Conservation (phyloP, 1,140 invertebrate species). For the Sesamia nonagrioides region DNA sequence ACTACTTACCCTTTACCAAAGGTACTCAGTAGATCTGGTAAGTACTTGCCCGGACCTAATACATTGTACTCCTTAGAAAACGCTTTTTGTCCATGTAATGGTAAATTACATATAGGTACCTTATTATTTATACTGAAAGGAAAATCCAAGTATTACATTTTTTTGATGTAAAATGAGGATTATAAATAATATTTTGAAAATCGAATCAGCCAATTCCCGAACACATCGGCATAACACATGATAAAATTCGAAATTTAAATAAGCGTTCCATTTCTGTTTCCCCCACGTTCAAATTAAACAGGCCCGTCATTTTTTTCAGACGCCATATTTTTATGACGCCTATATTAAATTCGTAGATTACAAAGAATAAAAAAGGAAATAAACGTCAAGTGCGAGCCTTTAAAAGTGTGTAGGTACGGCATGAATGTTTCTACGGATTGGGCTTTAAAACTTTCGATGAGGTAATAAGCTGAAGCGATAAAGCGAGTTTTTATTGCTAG, state of each 20-base stretch:
- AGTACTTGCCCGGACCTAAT: conserved; percentile 26
- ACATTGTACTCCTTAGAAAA: conserved; percentile 27
- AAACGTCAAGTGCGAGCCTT: conserved; percentile 72
- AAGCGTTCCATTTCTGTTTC: conserved; percentile 62
- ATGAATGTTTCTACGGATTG: conserved; percentile 53
- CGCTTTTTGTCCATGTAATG: conserved; percentile 11
- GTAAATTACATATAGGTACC: conserved; percentile 17
- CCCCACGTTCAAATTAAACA: conserved; percentile 66
- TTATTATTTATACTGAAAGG: neutral
- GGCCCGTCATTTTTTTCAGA: conserved; percentile 63
- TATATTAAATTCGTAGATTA: conserved; percentile 78
- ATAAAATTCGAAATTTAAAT: conserved; percentile 70
- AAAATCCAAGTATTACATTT: neutral
- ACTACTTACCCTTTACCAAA: conserved; percentile 26
- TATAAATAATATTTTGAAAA: neutral
- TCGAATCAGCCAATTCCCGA: neutral
- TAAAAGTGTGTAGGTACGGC: conserved; percentile 61
- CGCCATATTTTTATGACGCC: conserved; percentile 73
- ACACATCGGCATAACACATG: conserved; percentile 29
- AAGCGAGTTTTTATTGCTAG: neutral
- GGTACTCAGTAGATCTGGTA: conserved; percentile 24
- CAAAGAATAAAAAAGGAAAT: conserved; percentile 75
- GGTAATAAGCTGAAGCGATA: neutral
- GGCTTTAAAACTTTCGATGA: conserved; percentile 23
- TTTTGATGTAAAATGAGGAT: too few relatives aligned